phyloP scores from a whole-genome alignment of 2,888 invertebrate species.

The Acronicta psi region DNA sequence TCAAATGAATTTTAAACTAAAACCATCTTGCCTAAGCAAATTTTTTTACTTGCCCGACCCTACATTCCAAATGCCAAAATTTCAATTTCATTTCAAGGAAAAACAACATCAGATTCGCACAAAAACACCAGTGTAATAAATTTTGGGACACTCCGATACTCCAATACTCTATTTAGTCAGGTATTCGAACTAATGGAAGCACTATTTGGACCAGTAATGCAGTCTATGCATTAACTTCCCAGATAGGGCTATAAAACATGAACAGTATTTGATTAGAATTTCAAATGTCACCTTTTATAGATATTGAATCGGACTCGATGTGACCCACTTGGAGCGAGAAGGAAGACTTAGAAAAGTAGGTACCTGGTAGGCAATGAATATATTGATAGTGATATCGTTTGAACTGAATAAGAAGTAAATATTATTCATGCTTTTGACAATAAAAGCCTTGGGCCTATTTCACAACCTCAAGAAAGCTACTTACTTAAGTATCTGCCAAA shows the following conservation, averaged over 20 bases:
- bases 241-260: slow-evolving; percentile 27
- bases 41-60: slow-evolving; percentile 9
- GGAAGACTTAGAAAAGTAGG: slow-evolving; percentile 36
- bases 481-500: too few species aligned
- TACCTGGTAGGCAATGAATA: slow-evolving; percentile 16
- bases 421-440: too few species aligned
- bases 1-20: slow-evolving; percentile 2
- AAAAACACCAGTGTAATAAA: slow-evolving; percentile 16
- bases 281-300: slow-evolving; percentile 49
- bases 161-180: slow-evolving; percentile 20
- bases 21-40: slow-evolving; percentile 15
- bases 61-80: slow-evolving; percentile 16
- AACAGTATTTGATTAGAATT: slow-evolving; percentile 38
- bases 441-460: too few species aligned
- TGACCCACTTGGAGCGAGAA: slow-evolving; percentile 28
- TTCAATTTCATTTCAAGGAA: slow-evolving; percentile 23
- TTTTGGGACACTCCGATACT: slow-evolving; percentile 24
- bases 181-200: slow-evolving; percentile 24
- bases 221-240: slow-evolving; percentile 38
- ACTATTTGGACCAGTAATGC: slow-evolving; percentile 38
- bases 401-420: neutral
- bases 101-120: slow-evolving; percentile 7
- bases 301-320: slow-evolving; percentile 28
- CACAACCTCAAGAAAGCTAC: too few species aligned
- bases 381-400: neutral